phyloP scores from a whole-genome alignment of 2,113 vertebrate species.

The Pseudorasbora parva region DNA sequence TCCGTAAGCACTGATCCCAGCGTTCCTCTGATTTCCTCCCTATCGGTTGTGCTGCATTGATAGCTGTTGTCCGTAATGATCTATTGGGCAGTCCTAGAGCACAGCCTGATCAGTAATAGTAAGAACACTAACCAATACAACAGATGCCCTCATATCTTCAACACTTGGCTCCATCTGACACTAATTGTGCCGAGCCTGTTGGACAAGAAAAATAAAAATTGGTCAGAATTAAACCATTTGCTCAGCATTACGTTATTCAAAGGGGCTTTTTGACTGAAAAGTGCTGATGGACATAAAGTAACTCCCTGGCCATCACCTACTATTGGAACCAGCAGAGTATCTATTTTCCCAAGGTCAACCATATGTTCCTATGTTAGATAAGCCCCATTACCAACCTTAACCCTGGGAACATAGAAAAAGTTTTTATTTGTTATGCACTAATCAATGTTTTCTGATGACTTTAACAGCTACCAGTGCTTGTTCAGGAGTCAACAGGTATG shows the following conservation, averaged over 20 bases:
- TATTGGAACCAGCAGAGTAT: not conserved
- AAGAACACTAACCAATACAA: not conserved
- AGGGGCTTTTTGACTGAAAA: too few species aligned
- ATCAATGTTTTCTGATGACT: not conserved
- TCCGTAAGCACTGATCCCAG: not conserved
- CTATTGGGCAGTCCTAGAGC: not conserved
- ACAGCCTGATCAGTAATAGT: not conserved
- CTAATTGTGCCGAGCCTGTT: not conserved
- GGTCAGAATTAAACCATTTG: not conserved
- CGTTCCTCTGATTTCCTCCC: not conserved
- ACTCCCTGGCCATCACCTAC: not conserved
- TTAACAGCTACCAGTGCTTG: conserved; percentile 12
- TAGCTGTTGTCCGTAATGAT: not conserved
- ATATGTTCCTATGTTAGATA: not conserved
- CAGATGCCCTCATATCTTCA: not conserved
- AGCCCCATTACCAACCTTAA: not conserved
- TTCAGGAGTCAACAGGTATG: conserved; percentile 8
- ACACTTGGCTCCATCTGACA: not conserved
- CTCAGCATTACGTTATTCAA: not conserved
- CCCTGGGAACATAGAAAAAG: not conserved
- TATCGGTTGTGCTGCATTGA: not conserved
- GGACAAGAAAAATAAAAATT: not conserved
- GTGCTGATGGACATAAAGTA: too few species aligned
- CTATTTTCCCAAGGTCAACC: not conserved
- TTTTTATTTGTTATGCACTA: too few species aligned